Percentiles rank a stretch among this genome's conserved stretches.
These are phyloP conservation scores for Dicycla oo DNA, from an alignment of 2,888 invertebrate genomes.

Conservation along the genomic window DNA sequence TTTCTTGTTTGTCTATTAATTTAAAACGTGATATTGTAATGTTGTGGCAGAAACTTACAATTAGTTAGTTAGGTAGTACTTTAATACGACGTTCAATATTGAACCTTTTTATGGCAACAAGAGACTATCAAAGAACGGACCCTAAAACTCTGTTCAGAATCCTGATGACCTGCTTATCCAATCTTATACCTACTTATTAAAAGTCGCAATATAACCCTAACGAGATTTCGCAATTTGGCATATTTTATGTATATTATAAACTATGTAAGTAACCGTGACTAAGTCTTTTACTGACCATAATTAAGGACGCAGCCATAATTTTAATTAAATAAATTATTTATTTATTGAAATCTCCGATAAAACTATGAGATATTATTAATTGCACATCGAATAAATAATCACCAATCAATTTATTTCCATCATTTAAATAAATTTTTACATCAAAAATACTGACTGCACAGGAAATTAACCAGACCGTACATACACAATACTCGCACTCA, in stretches of 20 bases:
- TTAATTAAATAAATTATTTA: background rate
- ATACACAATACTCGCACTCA: too few relatives aligned
- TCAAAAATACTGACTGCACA: too few relatives aligned
- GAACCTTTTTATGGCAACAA: background rate
- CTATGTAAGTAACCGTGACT: too few relatives aligned
- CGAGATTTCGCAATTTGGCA: background rate
- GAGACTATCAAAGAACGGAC: background rate
- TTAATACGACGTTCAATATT: background rate
- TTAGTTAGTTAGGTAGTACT: background rate
- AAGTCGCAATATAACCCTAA: background rate
- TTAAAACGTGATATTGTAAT: background rate
- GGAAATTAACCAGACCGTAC: too few relatives aligned
- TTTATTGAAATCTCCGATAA: too few relatives aligned
- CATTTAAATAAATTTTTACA: too few relatives aligned
- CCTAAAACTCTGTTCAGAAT: background rate
- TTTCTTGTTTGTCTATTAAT: background rate
- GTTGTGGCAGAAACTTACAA: background rate
- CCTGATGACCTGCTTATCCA: background rate
- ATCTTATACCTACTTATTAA: background rate
- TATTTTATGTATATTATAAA: background rate
- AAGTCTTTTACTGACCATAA: background rate
- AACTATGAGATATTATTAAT: too few relatives aligned
- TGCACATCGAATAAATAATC: too few relatives aligned
- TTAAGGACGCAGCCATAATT: background rate
- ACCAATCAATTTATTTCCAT: too few relatives aligned